Base-by-base conservation (phyloP, 1,140 invertebrate genomes). In the Platyscapa corneri region DNA sequence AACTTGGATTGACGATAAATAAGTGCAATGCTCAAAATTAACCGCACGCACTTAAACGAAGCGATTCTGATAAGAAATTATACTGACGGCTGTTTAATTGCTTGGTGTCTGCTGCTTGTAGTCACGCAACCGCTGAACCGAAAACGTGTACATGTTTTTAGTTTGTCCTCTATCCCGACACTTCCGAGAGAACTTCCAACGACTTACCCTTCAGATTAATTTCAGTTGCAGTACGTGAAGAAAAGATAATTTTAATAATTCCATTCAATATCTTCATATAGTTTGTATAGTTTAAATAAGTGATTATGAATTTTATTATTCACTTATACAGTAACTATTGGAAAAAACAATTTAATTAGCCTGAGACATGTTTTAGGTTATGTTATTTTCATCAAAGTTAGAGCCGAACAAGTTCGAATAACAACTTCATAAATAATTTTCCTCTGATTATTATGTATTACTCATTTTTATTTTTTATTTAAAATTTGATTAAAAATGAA, bases 1-100 rank as follows among this genome's bases (percentile, higher is more conserved):
- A 74, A 82, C 23, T 46, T 20, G 8, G 18, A 34, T 72, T 65
- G 72, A 82, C 49, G 67, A 76, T 67, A 83, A 83, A 83, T 83
- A 37, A 83, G 72, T 12, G 23, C 49, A 53, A 60, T 27, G 53
- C 46, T 18, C 34, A 56, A 76, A 83, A 83, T 83, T 83, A 42
- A 83, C 53, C 56, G 82, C 27, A 49, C 18, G 30, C 72, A 39
- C 37, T 53, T 39, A 83, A 75, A 37, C 10, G 49, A 46, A 23
- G 34, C 14, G 39, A 74, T 72, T 23, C 72, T 39, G 87, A 86
- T 87, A 87, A 87, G 85, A 82, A 87, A 86, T 87, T 86, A 75
- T 42, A 84, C 82, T 84, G 87, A 87, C 87, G 84, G 85, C 82
- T 82, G 82, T 87, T 87, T 87, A 87, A 87, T 87, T 86, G 85